Percentiles rank a stretch among this genome's conserved stretches.
Evolutionary conservation across 2,888 invertebrate genomes (phyloP).

Genomic region (Drosophila ezoana): DNA sequence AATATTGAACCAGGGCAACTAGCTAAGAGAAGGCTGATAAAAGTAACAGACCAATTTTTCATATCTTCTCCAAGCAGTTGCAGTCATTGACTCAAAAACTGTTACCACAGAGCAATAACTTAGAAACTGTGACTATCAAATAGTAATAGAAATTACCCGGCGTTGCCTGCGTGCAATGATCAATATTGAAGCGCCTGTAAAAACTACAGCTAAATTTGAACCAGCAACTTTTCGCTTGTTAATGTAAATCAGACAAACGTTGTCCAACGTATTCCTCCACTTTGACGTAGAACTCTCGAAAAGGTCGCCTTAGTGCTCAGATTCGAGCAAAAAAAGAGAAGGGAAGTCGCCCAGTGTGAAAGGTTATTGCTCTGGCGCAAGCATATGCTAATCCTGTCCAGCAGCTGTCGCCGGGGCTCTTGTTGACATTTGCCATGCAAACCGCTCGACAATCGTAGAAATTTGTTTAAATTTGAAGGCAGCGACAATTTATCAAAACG

Average conservation of each 20-base stretch:
- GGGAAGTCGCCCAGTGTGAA: background rate
- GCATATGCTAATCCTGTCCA: conserved; percentile 48
- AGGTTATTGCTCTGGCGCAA: conserved; percentile 37
- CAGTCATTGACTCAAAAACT: no score
- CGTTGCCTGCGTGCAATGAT: no score
- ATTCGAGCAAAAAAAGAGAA: background rate
- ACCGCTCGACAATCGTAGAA: conserved; percentile 51
- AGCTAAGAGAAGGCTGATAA: background rate
- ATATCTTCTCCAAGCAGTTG: background rate
- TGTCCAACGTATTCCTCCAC: no score
- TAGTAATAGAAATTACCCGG: no score
- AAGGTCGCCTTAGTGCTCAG: no score
- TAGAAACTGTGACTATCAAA: no score
- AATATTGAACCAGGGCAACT: conserved; percentile 1
- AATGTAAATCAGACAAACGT: no score
- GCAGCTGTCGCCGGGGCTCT: conserved; percentile 31
- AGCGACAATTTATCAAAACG: conserved; percentile 70
- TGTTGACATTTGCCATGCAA: conserved; percentile 54
- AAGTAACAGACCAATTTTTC: background rate
- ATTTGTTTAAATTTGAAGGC: conserved; percentile 58
- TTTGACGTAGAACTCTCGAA: no score
- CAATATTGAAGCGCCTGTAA: no score
- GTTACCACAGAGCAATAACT: no score
- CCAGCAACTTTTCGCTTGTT: no score
- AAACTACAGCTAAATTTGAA: no score